Evolutionary conservation across 30 jellyfish, hydroid and myxozoan species (phyloP), one percentile per base, ranked within the genome.

Genomic region (Aurelia aurita): DNA sequence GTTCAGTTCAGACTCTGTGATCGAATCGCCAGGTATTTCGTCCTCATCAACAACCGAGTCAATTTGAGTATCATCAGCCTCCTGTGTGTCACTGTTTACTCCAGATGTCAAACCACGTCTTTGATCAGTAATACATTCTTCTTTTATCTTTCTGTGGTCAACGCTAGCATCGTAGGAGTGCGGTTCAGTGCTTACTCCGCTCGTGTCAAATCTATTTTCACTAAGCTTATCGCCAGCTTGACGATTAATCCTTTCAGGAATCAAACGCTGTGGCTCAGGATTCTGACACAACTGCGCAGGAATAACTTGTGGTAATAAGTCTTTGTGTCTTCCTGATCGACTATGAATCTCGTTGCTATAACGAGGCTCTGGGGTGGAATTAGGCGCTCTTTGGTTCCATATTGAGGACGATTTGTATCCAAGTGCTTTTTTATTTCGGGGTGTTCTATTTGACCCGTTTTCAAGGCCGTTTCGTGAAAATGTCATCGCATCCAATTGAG

Each of bases 301-400:
- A 54, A 75, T 23, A 29, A 75, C 87, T 22, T 75, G 87, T 26
- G 87, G 87, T 51, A 75, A 69, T 74, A 75, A 69, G 76, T 75
- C 87, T 28, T 58, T 75, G 76, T 75, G 87, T 47, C 60, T 53
- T 54, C 76, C 76, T 26, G 75, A 55, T 22, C 25, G 32, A 21
- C 44, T 55, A 54, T 54, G 87, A 68, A 57, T 75, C 75, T 75
- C 87, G 60, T 75, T 55, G 28, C 76, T 27, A 21, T 54, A 35
- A 58, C 70, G 82, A 67, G 90, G 82, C 53, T 80, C 90, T 80
- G 90, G 90, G 19, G 90, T 80, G 3, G 90, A 80, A 47, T 80
- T 64, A 10, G 90, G 90, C 35, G 90, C 90, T n/a, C 90, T 65
- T 39, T 80, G 90, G 31, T 49, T 63, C 84, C 84, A 80, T 6